phyloP scores from a whole-genome alignment of 2,797 vertebrate species.

The Iguana delicatissima region DNA sequence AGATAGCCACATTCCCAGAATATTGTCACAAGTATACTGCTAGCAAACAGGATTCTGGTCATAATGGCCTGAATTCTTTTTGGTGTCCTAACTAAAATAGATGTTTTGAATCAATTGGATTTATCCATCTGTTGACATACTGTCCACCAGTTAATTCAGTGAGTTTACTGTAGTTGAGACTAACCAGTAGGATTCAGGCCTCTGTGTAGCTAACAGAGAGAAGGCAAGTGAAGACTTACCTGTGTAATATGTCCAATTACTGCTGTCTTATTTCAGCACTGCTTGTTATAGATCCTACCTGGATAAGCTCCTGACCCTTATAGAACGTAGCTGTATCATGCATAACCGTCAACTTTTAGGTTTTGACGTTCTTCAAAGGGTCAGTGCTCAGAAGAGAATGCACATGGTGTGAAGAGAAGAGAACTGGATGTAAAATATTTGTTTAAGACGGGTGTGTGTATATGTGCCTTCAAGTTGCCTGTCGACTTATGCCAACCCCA shows the following conservation, averaged over 20 bases:
- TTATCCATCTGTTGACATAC: too few species aligned
- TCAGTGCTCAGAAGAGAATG: not conserved
- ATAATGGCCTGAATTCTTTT: too few species aligned
- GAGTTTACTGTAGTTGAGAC: too few species aligned
- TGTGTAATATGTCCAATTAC: not conserved
- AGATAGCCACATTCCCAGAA: too few species aligned
- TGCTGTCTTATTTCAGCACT: not conserved
- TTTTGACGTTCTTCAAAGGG: not conserved
- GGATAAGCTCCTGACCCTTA: not conserved
- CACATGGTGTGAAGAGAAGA: not conserved
- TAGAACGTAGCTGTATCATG: not conserved
- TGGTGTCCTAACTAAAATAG: too few species aligned
- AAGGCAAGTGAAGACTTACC: not conserved
- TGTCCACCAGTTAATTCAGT: too few species aligned
- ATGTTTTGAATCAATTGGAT: too few species aligned
- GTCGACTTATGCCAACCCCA: too few species aligned
- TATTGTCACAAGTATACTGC: too few species aligned
- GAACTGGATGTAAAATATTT: not conserved
- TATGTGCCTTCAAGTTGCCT: too few species aligned
- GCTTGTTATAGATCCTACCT: not conserved
- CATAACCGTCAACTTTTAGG: not conserved
- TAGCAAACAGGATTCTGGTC: too few species aligned
- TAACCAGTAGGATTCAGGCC: too few species aligned
- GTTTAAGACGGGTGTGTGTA: not conserved
- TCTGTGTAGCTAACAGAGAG: not conserved